Percentiles rank a stretch among this genome's conserved stretches.
These are phyloP conservation scores for Thrips palmi DNA, from an alignment of 1,140 invertebrate species.

Conservation along the genomic window DNA sequence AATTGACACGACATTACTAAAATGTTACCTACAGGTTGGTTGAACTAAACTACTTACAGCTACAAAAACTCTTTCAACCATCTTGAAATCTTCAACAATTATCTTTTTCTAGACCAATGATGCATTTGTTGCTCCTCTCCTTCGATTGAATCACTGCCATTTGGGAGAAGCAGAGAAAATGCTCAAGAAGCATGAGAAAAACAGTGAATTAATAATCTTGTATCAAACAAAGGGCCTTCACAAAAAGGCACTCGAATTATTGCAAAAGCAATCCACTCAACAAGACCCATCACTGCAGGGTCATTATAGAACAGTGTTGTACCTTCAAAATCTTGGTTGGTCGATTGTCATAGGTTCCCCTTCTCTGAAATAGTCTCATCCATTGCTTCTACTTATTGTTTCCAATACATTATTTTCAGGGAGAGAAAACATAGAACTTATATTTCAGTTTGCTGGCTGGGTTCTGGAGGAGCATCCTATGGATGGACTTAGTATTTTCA, in stretches of 20 bases:
- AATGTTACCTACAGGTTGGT: conserved; percentile 80
- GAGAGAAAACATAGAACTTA: conserved; percentile 67
- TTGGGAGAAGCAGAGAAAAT: conserved; percentile 84
- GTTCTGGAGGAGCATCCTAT: conserved; percentile 70
- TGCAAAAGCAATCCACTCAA: conserved; percentile 61
- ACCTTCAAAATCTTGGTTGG: conserved; percentile 75
- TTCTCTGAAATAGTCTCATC: not conserved
- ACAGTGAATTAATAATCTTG: conserved; percentile 84
- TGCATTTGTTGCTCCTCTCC: conserved; percentile 71
- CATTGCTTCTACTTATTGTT: not conserved
- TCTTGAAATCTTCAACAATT: conserved; percentile 9
- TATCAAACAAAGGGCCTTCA: conserved; percentile 81
- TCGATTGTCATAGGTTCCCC: conserved; percentile 5
- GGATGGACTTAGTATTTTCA: conserved; percentile 87
- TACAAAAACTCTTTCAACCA: no score
- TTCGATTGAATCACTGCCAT: conserved; percentile 89
- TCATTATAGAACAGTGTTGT: conserved; percentile 67
- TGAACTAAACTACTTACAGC: no score
- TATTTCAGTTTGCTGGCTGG: conserved; percentile 91
- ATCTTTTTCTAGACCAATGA: conserved; percentile 65
- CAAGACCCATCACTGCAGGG: conserved; percentile 62
- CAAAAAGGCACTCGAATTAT: conserved; percentile 72
- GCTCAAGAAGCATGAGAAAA: conserved; percentile 70
- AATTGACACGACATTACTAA: conserved; percentile 89
- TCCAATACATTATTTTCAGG: conserved; percentile 29